Conservation (phyloP, 2,113 vertebrate species). For the Hoplias malabaricus region DNA sequence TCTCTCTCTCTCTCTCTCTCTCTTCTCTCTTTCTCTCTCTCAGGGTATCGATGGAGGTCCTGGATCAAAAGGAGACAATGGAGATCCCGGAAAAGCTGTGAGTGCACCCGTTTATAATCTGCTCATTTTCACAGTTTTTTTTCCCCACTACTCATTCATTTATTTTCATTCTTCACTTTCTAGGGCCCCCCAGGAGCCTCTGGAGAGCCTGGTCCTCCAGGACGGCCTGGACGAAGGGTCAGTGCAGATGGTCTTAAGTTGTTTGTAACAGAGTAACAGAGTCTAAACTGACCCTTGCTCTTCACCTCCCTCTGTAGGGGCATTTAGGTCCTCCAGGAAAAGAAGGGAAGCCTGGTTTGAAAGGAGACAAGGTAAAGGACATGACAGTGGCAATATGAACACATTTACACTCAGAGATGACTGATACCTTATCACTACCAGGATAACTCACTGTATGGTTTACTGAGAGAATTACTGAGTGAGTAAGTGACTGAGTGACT, state of each 20-base stretch:
- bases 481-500: not conserved
- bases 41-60: slow-evolving; percentile 89
- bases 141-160: not conserved
- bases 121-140: slow-evolving; percentile 3
- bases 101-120: slow-evolving; percentile 54
- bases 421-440: no score
- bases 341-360: slow-evolving; percentile 87
- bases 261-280: not conserved
- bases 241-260: slow-evolving; percentile 47
- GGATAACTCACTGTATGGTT: not conserved
- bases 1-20: not conserved
- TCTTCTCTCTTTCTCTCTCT: slow-evolving; percentile 1
- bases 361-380: slow-evolving; percentile 93
- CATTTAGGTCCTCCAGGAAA: slow-evolving; percentile 88
- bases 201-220: slow-evolving; percentile 89
- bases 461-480: not conserved
- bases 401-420: no score
- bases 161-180: not conserved
- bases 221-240: slow-evolving; percentile 93
- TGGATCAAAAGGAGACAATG: slow-evolving; percentile 92
- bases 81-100: slow-evolving; percentile 90
- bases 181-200: slow-evolving; percentile 91
- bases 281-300: not conserved
- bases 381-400: no score
- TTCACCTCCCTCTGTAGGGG: slow-evolving; percentile 74